These are phyloP conservation scores for Andricus quercusramuli DNA, from an alignment of 2,888 invertebrate species.

Conservation along the genomic window DNA sequence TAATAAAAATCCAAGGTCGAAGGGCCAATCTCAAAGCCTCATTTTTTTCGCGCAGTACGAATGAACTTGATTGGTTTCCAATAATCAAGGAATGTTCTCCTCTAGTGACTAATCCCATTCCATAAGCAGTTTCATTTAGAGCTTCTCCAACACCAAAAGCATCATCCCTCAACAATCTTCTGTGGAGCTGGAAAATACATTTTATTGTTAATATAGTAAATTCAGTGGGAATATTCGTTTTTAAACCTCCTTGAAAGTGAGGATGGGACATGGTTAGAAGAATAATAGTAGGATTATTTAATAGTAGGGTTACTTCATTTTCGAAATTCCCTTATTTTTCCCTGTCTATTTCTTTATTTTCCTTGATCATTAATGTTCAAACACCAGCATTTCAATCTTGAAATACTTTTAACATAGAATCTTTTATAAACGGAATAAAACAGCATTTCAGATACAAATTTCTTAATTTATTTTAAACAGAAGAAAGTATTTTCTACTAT, in stretches of 20 bases:
- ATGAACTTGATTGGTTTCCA: constrained; percentile 50
- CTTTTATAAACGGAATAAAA: no score
- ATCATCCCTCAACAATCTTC: constrained; percentile 92
- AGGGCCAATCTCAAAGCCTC: constrained; percentile 1
- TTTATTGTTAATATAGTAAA: background rate
- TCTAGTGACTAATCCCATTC: constrained; percentile 85
- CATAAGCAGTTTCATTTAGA: constrained; percentile 89
- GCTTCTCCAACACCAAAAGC: constrained; percentile 96
- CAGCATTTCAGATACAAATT: no score
- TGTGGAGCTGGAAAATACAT: constrained; percentile 83
- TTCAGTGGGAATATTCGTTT: background rate
- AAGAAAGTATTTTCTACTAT: no score
- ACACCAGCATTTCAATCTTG: no score
- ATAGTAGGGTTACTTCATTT: no score
- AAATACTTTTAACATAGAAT: no score
- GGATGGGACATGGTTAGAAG: no score
- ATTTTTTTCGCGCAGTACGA: constrained; percentile 1
- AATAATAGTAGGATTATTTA: no score
- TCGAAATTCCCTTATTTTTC: no score
- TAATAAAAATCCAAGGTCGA: constrained; percentile 30
- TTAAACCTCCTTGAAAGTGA: background rate
- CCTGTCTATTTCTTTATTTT: no score
- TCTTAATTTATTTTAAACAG: no score
- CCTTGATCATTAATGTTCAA: no score
- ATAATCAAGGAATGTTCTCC: constrained; percentile 85